Evolutionary conservation across 2,113 vertebrate genomes (phyloP).

Genomic region (Takifugu bimaculatus): DNA sequence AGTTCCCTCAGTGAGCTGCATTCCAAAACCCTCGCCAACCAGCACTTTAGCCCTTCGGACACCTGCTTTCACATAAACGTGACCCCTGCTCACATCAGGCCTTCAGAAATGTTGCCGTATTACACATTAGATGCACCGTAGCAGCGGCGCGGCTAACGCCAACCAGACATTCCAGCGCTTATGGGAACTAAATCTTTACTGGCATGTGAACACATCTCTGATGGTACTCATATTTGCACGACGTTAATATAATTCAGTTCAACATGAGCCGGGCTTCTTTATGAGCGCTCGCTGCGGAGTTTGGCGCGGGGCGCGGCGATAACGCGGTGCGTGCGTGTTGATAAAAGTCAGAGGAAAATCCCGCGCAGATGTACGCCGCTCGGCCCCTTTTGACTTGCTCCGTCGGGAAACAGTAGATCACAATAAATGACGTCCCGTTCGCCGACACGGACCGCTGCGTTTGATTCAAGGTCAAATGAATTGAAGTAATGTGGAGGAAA

Average conservation of each 20-base stretch:
- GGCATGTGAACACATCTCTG: constrained; percentile 7
- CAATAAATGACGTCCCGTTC: background rate
- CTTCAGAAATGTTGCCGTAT: background rate
- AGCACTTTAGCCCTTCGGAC: too few species aligned
- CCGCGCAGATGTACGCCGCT: constrained; percentile 9
- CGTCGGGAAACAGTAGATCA: constrained; percentile 1
- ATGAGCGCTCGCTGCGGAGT: background rate
- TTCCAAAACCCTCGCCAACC: too few species aligned
- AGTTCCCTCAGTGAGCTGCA: too few species aligned
- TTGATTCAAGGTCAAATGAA: background rate
- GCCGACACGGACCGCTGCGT: background rate
- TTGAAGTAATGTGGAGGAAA: background rate
- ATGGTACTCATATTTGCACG: background rate
- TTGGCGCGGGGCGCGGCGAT: constrained; percentile 1
- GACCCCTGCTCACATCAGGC: too few species aligned
- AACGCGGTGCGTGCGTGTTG: background rate
- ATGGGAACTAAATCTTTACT: background rate
- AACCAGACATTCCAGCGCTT: background rate
- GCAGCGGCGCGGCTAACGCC: background rate
- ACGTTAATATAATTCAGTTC: background rate
- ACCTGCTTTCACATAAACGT: too few species aligned
- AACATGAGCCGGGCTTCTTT: constrained; percentile 7
- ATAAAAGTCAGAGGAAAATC: constrained; percentile 18
- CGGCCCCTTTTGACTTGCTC: background rate
- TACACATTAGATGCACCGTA: background rate